Percentiles rank a stretch among this genome's conserved stretches.
Conservation (phyloP, 2,888 invertebrate genomes). For the Folsomia candida region DNA sequence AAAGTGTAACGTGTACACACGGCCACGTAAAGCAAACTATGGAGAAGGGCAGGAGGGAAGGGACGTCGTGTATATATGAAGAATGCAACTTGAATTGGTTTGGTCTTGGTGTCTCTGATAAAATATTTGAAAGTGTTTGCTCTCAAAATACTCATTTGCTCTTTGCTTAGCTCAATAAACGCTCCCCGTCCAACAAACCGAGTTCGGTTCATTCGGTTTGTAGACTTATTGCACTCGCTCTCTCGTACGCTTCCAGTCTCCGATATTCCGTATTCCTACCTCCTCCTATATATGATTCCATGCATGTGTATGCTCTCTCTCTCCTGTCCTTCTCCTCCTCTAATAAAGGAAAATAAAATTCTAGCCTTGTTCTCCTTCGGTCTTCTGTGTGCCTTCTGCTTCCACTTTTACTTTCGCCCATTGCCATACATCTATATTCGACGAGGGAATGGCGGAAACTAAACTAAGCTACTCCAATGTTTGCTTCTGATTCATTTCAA, state of each 20-base stretch:
- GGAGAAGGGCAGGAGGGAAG: neutral
- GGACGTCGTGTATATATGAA: neutral
- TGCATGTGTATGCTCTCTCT: too few relatives aligned
- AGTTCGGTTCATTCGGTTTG: conserved; percentile 2
- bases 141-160: conserved; percentile 45
- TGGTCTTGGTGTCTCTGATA: conserved; percentile 31
- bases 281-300: too few relatives aligned
- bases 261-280: too few relatives aligned
- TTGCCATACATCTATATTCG: neutral
- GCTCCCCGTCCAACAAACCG: neutral
- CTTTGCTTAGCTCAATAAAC: conserved; percentile 25
- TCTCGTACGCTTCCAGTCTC: too few relatives aligned
- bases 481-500: conserved; percentile 13
- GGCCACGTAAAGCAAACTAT: conserved; percentile 7
- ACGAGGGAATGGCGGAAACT: too few relatives aligned
- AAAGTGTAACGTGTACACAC: too few relatives aligned
- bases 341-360: conserved; percentile 1
- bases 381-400: neutral
- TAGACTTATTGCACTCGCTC: conserved; percentile 15
- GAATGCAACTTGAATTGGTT: conserved; percentile 10
- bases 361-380: neutral
- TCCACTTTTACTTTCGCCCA: neutral
- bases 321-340: neutral
- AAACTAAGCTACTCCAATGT: neutral
- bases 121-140: conserved; percentile 45